phyloP scores from a whole-genome alignment of 2,888 invertebrate species.

The Hypena proboscidalis region DNA sequence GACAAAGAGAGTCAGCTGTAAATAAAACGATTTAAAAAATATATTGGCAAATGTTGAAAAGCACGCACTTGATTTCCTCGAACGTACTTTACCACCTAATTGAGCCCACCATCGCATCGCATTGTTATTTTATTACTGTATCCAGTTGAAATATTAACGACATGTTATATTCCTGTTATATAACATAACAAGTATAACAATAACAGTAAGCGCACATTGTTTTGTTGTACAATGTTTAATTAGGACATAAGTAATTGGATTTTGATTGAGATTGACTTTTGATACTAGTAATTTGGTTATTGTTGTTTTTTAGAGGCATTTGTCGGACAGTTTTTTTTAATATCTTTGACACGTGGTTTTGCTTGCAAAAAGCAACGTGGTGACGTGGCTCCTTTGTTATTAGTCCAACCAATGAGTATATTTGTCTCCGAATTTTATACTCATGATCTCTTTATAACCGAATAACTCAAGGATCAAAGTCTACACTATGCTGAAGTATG shows the following conservation, averaged over 20 bases:
- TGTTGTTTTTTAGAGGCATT: slow-evolving; percentile 1
- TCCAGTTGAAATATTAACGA: slow-evolving; percentile 75
- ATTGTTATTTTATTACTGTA: slow-evolving; percentile 75
- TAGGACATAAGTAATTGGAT: slow-evolving; percentile 34
- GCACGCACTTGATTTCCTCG: slow-evolving; percentile 40
- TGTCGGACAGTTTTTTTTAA: no score
- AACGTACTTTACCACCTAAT: slow-evolving; percentile 45
- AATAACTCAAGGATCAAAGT: no score
- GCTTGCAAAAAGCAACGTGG: no score
- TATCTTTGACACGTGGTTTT: no score
- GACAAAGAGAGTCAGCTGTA: no score
- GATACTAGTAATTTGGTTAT: background rate
- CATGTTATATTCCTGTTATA: slow-evolving; percentile 53
- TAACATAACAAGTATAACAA: slow-evolving; percentile 26
- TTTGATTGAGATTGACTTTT: slow-evolving; percentile 10
- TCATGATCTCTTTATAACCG: no score
- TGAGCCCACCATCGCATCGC: slow-evolving; percentile 65
- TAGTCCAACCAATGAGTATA: no score
- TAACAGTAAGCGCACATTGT: slow-evolving; percentile 44
- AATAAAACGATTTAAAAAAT: no score
- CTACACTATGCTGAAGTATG: no score
- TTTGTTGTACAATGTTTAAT: slow-evolving; percentile 37
- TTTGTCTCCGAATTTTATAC: no score
- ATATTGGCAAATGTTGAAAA: background rate
- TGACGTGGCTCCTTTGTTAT: no score